These are phyloP conservation scores for Dicerorhinus sumatrensis DNA, from an alignment of 2,113 vertebrate genomes.

Conservation along the genomic window DNA sequence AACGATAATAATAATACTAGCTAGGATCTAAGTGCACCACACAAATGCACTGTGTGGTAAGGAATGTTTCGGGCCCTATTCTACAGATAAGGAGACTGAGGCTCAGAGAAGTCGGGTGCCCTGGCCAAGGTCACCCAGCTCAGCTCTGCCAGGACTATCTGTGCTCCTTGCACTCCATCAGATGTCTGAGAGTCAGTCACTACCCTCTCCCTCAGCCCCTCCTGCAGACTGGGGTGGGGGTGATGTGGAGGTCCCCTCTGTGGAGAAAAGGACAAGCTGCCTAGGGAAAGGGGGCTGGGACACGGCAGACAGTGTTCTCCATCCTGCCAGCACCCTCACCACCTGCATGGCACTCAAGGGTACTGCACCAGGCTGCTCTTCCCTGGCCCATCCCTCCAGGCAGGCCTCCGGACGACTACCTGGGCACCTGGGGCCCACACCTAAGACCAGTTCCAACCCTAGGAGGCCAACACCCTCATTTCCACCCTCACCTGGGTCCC, in stretches of 20 bases:
- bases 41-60: not conserved
- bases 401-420: not conserved
- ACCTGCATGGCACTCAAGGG: accelerated
- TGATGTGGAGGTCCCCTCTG: not conserved
- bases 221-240: not conserved
- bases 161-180: not conserved
- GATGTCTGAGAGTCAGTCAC: not conserved
- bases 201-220: not conserved
- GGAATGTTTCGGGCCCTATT: not conserved
- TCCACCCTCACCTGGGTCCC: accelerated
- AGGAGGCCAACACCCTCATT: too few relatives aligned
- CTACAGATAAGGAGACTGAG: not conserved
- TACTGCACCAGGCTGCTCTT: not conserved
- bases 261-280: not conserved
- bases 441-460: too few relatives aligned
- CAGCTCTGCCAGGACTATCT: not conserved
- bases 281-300: too few relatives aligned
- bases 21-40: not conserved
- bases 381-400: not conserved
- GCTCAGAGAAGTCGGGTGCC: not conserved
- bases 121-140: not conserved
- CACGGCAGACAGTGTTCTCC: not conserved
- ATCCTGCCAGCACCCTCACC: not conserved
- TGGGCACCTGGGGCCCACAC: too few relatives aligned
- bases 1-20: not conserved